Conservation (phyloP, 2,888 invertebrate genomes). For the Halictus quadricinctus region DNA sequence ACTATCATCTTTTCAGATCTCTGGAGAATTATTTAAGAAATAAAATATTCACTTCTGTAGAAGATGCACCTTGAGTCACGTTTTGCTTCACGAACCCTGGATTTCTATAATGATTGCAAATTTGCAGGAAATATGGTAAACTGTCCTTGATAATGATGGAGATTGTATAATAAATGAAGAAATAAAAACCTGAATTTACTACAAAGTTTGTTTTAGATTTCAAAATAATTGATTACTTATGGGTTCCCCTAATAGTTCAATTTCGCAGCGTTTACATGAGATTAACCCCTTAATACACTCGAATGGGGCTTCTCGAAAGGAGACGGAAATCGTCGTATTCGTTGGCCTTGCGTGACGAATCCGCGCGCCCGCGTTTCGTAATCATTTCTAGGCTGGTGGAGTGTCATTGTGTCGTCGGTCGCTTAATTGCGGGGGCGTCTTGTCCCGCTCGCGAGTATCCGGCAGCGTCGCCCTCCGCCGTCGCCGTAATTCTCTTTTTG, state of each 20-base stretch:
- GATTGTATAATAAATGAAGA: no score
- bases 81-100: no score
- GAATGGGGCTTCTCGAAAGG: conserved; percentile 1
- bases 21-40: no score
- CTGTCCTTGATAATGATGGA: no score
- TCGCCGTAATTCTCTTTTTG: conserved; percentile 59
- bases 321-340: conserved; percentile 48
- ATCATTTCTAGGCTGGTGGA: conserved; percentile 59
- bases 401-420: conserved; percentile 60
- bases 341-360: conserved; percentile 43
- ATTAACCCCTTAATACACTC: conserved; percentile 41
- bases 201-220: no score
- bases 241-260: neutral
- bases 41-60: no score
- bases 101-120: no score
- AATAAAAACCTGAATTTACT: no score
- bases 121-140: no score
- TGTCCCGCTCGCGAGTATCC: conserved; percentile 52
- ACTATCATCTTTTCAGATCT: no score
- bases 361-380: conserved; percentile 36
- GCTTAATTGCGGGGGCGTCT: conserved; percentile 67
- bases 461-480: conserved; percentile 32
- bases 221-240: no score
- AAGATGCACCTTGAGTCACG: no score
- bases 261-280: neutral